phyloP scores from a whole-genome alignment of 2,113 vertebrate species.

The Rhinogobius similis region DNA sequence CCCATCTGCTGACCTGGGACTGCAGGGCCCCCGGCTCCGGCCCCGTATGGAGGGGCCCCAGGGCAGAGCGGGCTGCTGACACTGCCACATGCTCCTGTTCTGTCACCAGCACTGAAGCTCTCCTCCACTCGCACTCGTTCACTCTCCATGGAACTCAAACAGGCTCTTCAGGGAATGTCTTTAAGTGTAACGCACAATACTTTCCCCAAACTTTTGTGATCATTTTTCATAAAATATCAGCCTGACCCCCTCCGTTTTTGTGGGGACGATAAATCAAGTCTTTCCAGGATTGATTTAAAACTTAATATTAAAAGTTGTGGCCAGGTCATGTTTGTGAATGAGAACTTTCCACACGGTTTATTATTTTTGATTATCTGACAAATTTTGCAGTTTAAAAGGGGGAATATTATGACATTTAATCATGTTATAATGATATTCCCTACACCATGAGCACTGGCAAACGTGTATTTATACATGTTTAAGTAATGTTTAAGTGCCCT shows the following conservation, averaged over 20 bases:
- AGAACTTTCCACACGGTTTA: neutral
- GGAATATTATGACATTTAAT: too few species aligned
- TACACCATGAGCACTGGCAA: too few species aligned
- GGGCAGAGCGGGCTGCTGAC: slow-evolving; percentile 80
- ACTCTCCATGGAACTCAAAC: slow-evolving; percentile 22
- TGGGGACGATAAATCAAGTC: neutral
- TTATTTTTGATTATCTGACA: too few species aligned
- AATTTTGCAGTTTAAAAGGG: too few species aligned
- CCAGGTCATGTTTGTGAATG: neutral
- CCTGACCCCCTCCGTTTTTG: neutral
- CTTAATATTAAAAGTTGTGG: neutral
- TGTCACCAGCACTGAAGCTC: slow-evolving; percentile 44
- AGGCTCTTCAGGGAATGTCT: slow-evolving; percentile 35
- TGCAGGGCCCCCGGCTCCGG: slow-evolving; percentile 85
- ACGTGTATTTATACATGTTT: too few species aligned
- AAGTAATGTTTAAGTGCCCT: too few species aligned
- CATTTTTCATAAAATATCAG: slow-evolving; percentile 62
- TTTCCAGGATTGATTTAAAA: neutral
- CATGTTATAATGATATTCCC: too few species aligned
- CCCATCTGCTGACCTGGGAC: slow-evolving; percentile 97
- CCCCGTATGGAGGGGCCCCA: slow-evolving; percentile 87
- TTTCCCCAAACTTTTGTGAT: slow-evolving; percentile 47
- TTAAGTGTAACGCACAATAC: slow-evolving; percentile 51
- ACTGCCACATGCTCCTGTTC: slow-evolving; percentile 80
- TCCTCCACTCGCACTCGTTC: slow-evolving; percentile 30